A percentile compares a stretch with the other conserved stretches of the same genome.
Conservation (phyloP, 1,140 invertebrate genomes). For the Bombus affinis region DNA sequence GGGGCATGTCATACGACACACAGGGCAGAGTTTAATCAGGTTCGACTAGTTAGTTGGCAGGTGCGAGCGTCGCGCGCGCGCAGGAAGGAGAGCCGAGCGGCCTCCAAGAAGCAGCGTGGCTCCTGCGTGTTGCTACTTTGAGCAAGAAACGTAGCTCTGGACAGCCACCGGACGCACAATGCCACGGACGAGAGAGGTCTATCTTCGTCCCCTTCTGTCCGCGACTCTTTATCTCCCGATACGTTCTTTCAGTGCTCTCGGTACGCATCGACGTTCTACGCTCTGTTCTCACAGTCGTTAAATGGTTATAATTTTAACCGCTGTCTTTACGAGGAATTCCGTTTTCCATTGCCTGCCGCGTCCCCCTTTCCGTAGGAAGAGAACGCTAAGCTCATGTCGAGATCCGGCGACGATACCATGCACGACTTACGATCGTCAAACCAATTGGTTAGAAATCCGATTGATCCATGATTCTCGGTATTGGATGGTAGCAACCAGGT, state of each 20-base stretch:
- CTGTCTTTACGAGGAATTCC: slow-evolving; percentile 36
- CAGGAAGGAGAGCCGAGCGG: slow-evolving; percentile 54
- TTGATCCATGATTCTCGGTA: slow-evolving; percentile 12
- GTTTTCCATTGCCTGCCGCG: not conserved
- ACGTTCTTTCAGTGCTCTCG: slow-evolving; percentile 19
- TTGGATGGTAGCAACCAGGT: not conserved
- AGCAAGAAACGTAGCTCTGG: slow-evolving; percentile 57
- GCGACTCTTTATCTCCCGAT: slow-evolving; percentile 40
- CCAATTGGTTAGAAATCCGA: not conserved
- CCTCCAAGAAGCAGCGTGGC: slow-evolving; percentile 61
- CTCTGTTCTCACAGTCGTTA: slow-evolving; percentile 71
- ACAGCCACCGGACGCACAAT: slow-evolving; percentile 59
- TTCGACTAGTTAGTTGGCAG: slow-evolving; percentile 82
- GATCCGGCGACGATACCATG: slow-evolving; percentile 21
- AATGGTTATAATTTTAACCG: slow-evolving; percentile 68
- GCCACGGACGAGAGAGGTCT: slow-evolving; percentile 65
- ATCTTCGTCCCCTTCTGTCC: not conserved
- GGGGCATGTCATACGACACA: slow-evolving; percentile 73
- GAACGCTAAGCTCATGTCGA: not conserved
- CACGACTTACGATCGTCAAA: not conserved
- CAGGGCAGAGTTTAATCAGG: slow-evolving; percentile 81
- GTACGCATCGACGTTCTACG: slow-evolving; percentile 41
- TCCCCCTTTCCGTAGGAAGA: not conserved
- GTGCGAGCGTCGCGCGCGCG: slow-evolving; percentile 74
- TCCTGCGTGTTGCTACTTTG: slow-evolving; percentile 31